Conservation (phyloP, 2,797 vertebrate species). For the Gallinago stenura region DNA sequence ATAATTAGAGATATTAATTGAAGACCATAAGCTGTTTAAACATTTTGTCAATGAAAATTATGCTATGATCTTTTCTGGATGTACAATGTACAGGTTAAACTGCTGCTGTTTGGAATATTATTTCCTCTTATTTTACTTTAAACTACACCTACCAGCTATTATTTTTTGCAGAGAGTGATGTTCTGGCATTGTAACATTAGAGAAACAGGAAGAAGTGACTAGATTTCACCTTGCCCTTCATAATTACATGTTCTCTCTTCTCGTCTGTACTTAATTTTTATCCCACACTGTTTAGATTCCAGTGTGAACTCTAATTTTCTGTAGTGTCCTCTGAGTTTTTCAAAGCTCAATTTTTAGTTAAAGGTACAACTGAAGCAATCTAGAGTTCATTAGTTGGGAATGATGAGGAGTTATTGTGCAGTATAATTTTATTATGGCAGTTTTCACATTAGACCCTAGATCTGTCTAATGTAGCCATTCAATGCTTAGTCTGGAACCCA, state of each 20-base stretch:
- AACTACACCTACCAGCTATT: neutral
- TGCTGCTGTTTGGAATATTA: neutral
- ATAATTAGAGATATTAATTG: neutral
- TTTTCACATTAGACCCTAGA: neutral
- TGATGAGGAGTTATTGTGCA: neutral
- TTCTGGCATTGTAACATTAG: neutral
- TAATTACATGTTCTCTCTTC: neutral
- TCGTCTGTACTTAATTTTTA: neutral
- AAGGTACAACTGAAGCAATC: neutral
- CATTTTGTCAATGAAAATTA: neutral
- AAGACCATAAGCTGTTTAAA: neutral
- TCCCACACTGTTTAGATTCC: neutral
- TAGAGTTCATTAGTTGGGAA: neutral
- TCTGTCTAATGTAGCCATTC: neutral
- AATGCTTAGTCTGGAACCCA: neutral
- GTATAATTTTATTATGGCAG: neutral
- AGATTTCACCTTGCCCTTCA: neutral
- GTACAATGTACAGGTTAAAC: neutral
- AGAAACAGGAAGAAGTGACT: neutral
- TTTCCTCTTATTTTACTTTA: neutral
- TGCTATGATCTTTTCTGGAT: neutral
- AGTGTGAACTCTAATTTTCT: neutral
- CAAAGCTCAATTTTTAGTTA: neutral
- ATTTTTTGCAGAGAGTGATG: neutral
- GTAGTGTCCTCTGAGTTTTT: neutral